Evolutionary conservation across 2,797 vertebrate genomes (phyloP), one percentile per base, ranked within the genome.

Genomic region (Neopelma chrysocephalum): DNA sequence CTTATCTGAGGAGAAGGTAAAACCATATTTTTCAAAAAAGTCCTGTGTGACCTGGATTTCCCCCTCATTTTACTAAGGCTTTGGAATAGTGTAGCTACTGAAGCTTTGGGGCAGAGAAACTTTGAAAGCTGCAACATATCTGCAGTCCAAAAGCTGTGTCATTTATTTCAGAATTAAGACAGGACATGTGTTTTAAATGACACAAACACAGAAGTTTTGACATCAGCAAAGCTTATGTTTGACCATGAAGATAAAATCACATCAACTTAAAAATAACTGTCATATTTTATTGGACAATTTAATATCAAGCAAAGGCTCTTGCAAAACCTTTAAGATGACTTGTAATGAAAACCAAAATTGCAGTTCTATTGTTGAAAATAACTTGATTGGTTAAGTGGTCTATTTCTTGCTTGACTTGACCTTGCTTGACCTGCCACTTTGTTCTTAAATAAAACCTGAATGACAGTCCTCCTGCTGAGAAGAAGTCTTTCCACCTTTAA

Each of bases 201-300:
- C 48, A 80, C 3, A 40, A 42, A 40, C 12, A 73, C 17, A 70
- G 27, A 56, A 43, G 3, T 71, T 92, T 83, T 66, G 61, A 87
- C 27, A 86, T 54, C 17, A 68, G 16, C 11, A 78, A 88, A 81
- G 36, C n/a, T 89, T 73, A 42, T n/a, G 14, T 88, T 82, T 79
- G 71, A 48, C 64, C 82, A 48, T 64, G 47, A 34, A 70, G 61
- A 73, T 89, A 70, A 90, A 91, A 92, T 71, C 32, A 15, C 81
- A 82, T 87, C 45, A 34, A 17, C 51, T 73, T 80, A 65, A 38
- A 78, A 82, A 64, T 53, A 27, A 15, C 34, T 77, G 32, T 61
- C 75, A 18, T 85, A 82, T 84, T 79, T 51, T 75, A 47, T 38
- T 51, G 21, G 42, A 54, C 42, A 75, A 76, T 82, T 89, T 80